Evolutionary conservation across 2,113 vertebrate species (phyloP).

Genomic region (Polyodon spathula): DNA sequence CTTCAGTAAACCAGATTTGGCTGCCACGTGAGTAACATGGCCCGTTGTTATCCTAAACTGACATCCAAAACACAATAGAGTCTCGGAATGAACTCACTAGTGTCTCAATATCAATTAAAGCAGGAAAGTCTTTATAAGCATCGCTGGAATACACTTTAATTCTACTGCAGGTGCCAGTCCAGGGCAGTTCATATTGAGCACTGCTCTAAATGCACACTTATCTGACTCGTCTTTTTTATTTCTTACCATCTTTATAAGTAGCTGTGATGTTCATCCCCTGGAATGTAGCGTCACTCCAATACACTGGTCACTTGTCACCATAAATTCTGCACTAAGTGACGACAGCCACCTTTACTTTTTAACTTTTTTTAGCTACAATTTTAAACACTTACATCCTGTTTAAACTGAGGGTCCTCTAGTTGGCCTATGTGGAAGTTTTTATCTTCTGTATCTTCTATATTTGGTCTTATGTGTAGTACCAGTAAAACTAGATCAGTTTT

Average conservation of each 20-base stretch:
- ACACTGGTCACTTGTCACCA: constrained; percentile 15
- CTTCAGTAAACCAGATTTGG: background rate
- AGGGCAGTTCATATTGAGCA: constrained; percentile 1
- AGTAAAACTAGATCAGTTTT: too few relatives aligned
- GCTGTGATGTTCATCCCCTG: constrained; percentile 2
- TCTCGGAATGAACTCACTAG: constrained; percentile 7
- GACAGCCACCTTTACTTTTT: constrained; percentile 8
- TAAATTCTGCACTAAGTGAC: constrained; percentile 12
- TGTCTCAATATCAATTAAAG: constrained; percentile 12
- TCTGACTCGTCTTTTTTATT: background rate
- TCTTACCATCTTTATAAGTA: background rate
- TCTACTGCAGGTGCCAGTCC: constrained; percentile 11
- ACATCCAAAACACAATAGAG: background rate
- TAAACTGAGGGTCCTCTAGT: too few relatives aligned
- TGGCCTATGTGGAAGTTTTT: too few relatives aligned
- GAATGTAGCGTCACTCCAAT: constrained; percentile 5
- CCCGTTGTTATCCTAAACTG: background rate
- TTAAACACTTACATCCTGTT: background rate
- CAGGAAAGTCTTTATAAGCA: constrained; percentile 15
- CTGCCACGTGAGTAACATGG: background rate
- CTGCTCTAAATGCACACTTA: constrained; percentile 2
- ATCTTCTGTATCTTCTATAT: too few relatives aligned
- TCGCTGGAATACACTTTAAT: constrained; percentile 4
- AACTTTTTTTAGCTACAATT: constrained; percentile 16
- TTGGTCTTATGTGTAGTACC: too few relatives aligned